Evolutionary conservation across 1,140 invertebrate genomes (phyloP).

Genomic region (Aphidius ervi): DNA sequence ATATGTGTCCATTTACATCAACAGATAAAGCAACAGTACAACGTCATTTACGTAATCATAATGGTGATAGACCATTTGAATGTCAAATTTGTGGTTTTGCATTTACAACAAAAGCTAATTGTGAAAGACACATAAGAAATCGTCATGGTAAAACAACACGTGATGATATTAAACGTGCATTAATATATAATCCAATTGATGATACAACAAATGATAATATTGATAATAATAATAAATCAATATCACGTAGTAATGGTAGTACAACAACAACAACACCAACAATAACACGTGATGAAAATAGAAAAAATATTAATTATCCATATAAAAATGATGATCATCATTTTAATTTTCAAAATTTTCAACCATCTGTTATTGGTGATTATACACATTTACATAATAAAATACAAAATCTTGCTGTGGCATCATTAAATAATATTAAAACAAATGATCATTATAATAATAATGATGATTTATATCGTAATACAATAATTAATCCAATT

Average conservation of each 20-base stretch:
- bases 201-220: conserved; percentile 71
- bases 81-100: conserved; percentile 91
- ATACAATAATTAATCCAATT: no score
- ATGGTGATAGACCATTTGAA: conserved; percentile 91
- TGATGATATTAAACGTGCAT: conserved; percentile 80
- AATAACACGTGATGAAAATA: conserved; percentile 37
- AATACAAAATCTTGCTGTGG: no score
- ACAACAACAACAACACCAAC: conserved; percentile 45
- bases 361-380: no score
- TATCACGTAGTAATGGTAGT: conserved; percentile 35
- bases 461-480: no score
- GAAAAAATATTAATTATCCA: conserved; percentile 42
- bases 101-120: conserved; percentile 93
- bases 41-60: conserved; percentile 88
- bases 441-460: no score
- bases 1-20: conserved; percentile 86
- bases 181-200: conserved; percentile 82
- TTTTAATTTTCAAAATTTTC: no score
- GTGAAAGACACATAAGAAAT: conserved; percentile 85
- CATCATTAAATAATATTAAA: no score
- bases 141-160: conserved; percentile 78
- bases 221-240: conserved; percentile 50
- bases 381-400: no score
- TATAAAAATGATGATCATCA: conserved; percentile 2
- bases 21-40: conserved; percentile 86